Conservation (phyloP, 1,140 invertebrate genomes). For the Mizuhopecten yessoensis region DNA sequence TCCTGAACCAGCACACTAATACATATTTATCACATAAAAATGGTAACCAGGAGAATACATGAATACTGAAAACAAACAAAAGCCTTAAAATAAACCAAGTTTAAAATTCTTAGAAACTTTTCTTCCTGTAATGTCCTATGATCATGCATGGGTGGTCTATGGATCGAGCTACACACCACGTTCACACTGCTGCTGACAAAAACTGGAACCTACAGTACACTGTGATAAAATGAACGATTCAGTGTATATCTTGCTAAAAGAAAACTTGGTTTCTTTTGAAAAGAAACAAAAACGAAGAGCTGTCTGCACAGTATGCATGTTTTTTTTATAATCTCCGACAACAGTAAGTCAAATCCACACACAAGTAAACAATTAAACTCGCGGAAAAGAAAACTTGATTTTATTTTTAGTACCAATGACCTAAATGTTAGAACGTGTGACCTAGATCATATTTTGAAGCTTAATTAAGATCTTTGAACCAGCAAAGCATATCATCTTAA, state of each 20-base stretch:
- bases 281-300: background rate
- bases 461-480: too few species aligned
- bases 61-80: background rate
- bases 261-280: background rate
- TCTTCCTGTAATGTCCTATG: background rate
- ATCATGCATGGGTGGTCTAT: background rate
- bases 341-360: too few species aligned
- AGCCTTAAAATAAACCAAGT: background rate
- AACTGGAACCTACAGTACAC: background rate
- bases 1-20: background rate
- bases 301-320: too few species aligned
- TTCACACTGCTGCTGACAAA: background rate
- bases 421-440: background rate
- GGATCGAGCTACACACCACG: background rate
- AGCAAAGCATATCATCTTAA: too few species aligned
- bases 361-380: background rate
- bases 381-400: background rate
- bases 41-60: background rate
- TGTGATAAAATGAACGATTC: background rate
- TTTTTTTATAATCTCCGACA: too few species aligned
- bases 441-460: too few species aligned
- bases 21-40: slow-evolving; percentile 12
- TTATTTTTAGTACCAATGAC: background rate
- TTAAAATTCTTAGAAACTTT: background rate
- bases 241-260: background rate